Conservation (phyloP, 2,888 invertebrate species). For the Polydrusus cervinus region DNA sequence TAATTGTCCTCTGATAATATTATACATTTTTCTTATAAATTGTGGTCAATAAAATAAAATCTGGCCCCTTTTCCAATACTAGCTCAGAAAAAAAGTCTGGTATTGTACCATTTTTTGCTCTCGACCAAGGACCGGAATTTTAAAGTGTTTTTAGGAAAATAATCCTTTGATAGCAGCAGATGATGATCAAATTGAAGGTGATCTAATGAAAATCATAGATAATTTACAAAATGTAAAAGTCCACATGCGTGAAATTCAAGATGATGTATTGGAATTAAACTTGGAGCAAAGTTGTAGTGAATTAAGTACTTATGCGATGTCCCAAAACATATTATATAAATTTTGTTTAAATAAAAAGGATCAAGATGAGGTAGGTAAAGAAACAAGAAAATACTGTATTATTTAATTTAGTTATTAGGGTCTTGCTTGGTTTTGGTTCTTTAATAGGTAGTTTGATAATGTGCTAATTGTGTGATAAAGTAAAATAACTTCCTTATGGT, state of each 20-base stretch:
- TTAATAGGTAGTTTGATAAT: too few relatives aligned
- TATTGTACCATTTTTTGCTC: too few relatives aligned
- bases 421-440: too few relatives aligned
- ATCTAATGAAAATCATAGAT: conserved; percentile 28
- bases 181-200: conserved; percentile 54
- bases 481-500: too few relatives aligned
- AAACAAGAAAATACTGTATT: not conserved
- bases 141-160: conserved; percentile 59
- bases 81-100: too few relatives aligned
- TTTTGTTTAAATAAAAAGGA: conserved; percentile 55
- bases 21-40: too few relatives aligned
- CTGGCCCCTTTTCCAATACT: too few relatives aligned
- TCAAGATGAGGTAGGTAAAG: conserved; percentile 53
- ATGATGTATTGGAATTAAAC: conserved; percentile 11
- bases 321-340: conserved; percentile 57
- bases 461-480: too few relatives aligned
- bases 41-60: too few relatives aligned
- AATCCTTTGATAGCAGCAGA: conserved; percentile 64
- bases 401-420: not conserved
- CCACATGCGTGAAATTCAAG: not conserved
- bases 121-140: too few relatives aligned
- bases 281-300: conserved; percentile 33
- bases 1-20: too few relatives aligned
- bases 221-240: conserved; percentile 19
- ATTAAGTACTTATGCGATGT: conserved; percentile 7